Evolutionary conservation across 2,888 invertebrate genomes (phyloP), one percentile per base, ranked within the genome.

Genomic region (Meliscaeva auricollis): DNA sequence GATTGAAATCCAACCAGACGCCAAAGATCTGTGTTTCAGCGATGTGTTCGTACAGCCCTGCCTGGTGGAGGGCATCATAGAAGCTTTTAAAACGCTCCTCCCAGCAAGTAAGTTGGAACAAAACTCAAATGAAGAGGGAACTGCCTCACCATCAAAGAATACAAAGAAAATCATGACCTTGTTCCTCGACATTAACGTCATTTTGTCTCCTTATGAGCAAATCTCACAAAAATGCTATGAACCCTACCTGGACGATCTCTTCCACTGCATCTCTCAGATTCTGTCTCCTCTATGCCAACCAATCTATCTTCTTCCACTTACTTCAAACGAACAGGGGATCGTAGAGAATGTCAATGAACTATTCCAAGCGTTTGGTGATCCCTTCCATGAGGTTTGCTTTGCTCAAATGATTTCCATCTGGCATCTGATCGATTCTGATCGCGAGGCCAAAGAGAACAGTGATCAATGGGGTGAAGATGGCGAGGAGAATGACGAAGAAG

Each of bases 181-280:
- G 58, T 92, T 92, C 85, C 88, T 92, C 68, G 92, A 92, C 78
- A 91, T 92, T 46, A 91, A 91, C 79, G 90, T 91, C 6, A 91
- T 92, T 48, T 87, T 92, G 20, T 90, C 90, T 11, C 91, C 92
- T 68, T 90, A 91, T 79, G 90, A 90, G 13, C 89, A 90, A 38
- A 56, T 87, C 6, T 90, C 91, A 2, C 88, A 88, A 64, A 78
- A 85, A 15, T 89, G 88, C n/a, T 91, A 90, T 84, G 87, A 88
- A 22, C 76, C 85, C 5, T 89, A 88, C 69, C 87, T 90, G 13
- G 58, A 87, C 9, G 89, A 89, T 48, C 88, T 91, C 41, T 88
- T 91, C 73, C 88, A 88, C 26, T 91, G 92, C 58, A 85, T 92
- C 8, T 88, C 89, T 38, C 88, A 89, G 41, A 91, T 92, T 15